These are phyloP conservation scores for Acanthisitta chloris DNA, from an alignment of 2,113 vertebrate genomes.

Conservation along the genomic window DNA sequence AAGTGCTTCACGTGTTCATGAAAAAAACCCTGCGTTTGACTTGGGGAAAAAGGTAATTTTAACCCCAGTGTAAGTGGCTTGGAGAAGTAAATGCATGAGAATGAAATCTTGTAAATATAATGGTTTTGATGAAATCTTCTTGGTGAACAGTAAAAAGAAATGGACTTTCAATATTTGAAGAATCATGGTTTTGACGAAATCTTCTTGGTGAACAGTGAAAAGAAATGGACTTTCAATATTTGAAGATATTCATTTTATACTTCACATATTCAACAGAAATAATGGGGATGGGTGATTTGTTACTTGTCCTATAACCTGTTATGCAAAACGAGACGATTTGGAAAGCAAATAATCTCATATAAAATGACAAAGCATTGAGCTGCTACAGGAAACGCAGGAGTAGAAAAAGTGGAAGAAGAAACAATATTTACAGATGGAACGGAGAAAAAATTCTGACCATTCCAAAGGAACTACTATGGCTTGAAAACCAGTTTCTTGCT, in stretches of 20 bases:
- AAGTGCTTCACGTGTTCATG: background rate
- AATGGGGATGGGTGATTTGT: background rate
- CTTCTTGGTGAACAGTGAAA: background rate
- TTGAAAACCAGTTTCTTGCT: background rate
- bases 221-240: background rate
- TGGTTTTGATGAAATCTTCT: background rate
- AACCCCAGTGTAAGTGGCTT: background rate
- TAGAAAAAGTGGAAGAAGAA: background rate
- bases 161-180: background rate
- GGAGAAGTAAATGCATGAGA: background rate
- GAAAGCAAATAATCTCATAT: background rate
- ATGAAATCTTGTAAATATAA: background rate
- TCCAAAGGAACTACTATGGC: background rate
- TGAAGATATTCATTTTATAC: background rate
- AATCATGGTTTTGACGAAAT: background rate
- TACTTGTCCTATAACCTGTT: background rate
- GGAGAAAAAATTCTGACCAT: background rate
- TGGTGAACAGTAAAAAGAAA: background rate
- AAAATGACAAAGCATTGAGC: background rate
- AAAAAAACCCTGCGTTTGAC: background rate
- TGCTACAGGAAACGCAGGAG: background rate
- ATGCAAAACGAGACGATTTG: background rate
- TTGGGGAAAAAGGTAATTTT: background rate
- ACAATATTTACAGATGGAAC: background rate
- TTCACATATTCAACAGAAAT: background rate